A percentile compares a stretch with the other conserved stretches of the same genome.
phyloP scores from a whole-genome alignment of 2,888 invertebrate genomes.

The Timandra comae region DNA sequence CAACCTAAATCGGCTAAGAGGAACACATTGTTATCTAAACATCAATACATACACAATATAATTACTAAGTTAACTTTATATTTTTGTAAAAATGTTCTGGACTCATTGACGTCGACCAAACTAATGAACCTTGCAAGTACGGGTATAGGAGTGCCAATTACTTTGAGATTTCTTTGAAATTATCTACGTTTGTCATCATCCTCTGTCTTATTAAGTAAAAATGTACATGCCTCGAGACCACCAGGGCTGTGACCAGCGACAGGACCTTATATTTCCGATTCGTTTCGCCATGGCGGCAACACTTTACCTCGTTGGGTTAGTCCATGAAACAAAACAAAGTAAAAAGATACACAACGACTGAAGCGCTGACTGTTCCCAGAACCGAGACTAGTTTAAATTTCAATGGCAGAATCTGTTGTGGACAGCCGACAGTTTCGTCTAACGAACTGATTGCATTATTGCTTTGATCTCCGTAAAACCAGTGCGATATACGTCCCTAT shows the following conservation, averaged over 20 bases:
- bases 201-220: too few species aligned
- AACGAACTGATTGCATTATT: slow-evolving; percentile 68
- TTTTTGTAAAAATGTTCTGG: too few species aligned
- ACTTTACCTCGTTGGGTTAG: slow-evolving; percentile 49
- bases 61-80: too few species aligned
- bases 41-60: too few species aligned
- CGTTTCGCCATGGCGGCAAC: slow-evolving; percentile 28
- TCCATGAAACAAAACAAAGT: slow-evolving; percentile 38
- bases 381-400: slow-evolving; percentile 67
- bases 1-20: too few species aligned
- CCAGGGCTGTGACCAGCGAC: slow-evolving; percentile 6
- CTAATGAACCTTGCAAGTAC: too few species aligned
- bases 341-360: slow-evolving; percentile 31
- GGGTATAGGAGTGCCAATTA: too few species aligned
- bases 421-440: slow-evolving; percentile 58
- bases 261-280: slow-evolving; percentile 28
- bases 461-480: slow-evolving; percentile 48
- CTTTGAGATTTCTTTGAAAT: too few species aligned
- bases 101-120: too few species aligned
- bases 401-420: slow-evolving; percentile 64
- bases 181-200: too few species aligned
- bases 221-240: too few species aligned
- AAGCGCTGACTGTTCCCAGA: slow-evolving; percentile 59
- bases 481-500: not conserved
- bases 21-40: too few species aligned